A percentile compares a stretch with the other conserved stretches of the same genome.
Conservation (phyloP, 1,140 invertebrate species). For the Plodia interpunctella region DNA sequence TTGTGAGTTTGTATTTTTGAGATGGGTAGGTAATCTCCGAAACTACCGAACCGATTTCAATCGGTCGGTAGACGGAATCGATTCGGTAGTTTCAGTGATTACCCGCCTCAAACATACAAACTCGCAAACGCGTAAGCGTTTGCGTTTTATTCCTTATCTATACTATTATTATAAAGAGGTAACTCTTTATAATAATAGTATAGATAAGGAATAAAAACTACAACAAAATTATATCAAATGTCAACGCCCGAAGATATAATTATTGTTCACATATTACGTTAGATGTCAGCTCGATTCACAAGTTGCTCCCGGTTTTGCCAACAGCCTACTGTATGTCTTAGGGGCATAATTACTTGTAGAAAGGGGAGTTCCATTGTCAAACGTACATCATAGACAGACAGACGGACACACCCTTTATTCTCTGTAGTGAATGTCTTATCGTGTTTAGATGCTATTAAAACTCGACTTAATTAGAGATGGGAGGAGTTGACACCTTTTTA, state of each 20-base stretch:
- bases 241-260: background rate
- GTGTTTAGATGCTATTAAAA: conserved; percentile 2
- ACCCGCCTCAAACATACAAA: no score
- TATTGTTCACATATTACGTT: background rate
- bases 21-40: no score
- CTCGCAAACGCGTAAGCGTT: no score
- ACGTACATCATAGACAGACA: conserved; percentile 1
- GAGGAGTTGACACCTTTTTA: no score
- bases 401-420: background rate
- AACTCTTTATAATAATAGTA: no score
- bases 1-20: no score
- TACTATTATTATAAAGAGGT: no score
- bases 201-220: background rate
- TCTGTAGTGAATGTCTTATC: conserved; percentile 2
- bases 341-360: background rate
- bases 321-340: background rate
- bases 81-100: no score
- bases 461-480: background rate
- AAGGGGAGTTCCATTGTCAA: conserved; percentile 1
- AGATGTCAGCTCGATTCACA: background rate
- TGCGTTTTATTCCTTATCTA: no score
- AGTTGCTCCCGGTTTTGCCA: background rate
- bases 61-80: no score
- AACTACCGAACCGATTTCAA: no score
- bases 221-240: background rate